Evolutionary conservation across 2,888 invertebrate genomes (phyloP).

Genomic region (Pandemis heparana): DNA sequence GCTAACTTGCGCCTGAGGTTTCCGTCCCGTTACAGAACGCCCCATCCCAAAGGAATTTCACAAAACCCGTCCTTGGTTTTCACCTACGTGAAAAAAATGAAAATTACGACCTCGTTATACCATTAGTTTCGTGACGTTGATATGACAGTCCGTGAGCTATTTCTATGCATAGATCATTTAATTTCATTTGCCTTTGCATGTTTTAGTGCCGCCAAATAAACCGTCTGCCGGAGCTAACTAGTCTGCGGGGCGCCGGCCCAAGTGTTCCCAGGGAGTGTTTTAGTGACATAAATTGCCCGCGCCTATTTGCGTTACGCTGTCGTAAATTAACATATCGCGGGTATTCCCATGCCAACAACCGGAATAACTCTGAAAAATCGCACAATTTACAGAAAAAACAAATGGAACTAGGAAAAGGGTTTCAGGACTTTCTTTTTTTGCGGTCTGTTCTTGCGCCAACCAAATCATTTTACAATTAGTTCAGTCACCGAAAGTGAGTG

Average conservation of each 20-base stretch:
- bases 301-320: conserved; percentile 78
- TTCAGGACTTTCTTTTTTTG: conserved; percentile 30
- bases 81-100: no score
- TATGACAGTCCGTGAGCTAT: no score
- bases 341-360: conserved; percentile 75
- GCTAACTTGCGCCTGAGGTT: no score
- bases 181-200: background rate
- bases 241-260: conserved; percentile 46
- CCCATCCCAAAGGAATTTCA: no score
- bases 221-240: conserved; percentile 19
- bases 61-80: no score
- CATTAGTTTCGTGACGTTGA: no score
- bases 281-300: conserved; percentile 78
- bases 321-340: conserved; percentile 80
- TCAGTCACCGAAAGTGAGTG: no score
- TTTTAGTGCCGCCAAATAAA: background rate
- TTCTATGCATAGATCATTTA: no score
- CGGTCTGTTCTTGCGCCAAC: conserved; percentile 1
- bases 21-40: no score
- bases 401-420: conserved; percentile 41
- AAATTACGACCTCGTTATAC: no score
- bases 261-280: conserved; percentile 71
- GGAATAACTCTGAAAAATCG: conserved; percentile 63
- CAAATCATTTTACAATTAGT: background rate
- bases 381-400: conserved; percentile 57